Percentiles rank a stretch among this genome's conserved stretches.
Evolutionary conservation across 2,113 vertebrate species (phyloP).

Genomic region (Loxodonta africana): DNA sequence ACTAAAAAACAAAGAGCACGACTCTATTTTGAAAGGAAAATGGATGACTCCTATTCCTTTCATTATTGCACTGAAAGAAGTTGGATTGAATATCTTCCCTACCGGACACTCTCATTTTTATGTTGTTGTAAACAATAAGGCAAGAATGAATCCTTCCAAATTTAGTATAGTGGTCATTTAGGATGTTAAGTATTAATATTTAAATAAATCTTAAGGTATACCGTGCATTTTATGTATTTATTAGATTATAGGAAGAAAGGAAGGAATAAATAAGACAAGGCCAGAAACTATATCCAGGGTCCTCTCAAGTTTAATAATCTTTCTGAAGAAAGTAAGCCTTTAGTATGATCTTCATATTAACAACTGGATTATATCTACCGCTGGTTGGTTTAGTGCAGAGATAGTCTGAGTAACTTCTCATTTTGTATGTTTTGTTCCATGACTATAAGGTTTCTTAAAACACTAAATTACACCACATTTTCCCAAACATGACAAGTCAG

Average conservation of each 20-base stretch:
- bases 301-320: background rate
- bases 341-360: background rate
- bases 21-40: conserved; percentile 87
- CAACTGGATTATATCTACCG: too few relatives aligned
- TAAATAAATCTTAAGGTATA: background rate
- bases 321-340: background rate
- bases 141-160: conserved; percentile 69
- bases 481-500: background rate
- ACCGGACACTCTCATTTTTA: conserved; percentile 90
- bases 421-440: background rate
- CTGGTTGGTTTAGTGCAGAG: background rate
- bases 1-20: conserved; percentile 74
- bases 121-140: conserved; percentile 89
- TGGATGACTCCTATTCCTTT: conserved; percentile 91
- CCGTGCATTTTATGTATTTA: background rate
- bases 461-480: background rate
- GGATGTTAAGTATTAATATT: background rate
- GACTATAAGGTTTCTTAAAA: conserved; percentile 10
- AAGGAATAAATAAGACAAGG: background rate
- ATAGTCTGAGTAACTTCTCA: background rate
- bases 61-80: conserved; percentile 87
- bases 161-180: background rate
- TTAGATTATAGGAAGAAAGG: background rate
- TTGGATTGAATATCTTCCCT: conserved; percentile 95
- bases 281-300: background rate